Base-by-base conservation (phyloP, 1,140 invertebrate species). In the Acromyrmex echinatior region DNA sequence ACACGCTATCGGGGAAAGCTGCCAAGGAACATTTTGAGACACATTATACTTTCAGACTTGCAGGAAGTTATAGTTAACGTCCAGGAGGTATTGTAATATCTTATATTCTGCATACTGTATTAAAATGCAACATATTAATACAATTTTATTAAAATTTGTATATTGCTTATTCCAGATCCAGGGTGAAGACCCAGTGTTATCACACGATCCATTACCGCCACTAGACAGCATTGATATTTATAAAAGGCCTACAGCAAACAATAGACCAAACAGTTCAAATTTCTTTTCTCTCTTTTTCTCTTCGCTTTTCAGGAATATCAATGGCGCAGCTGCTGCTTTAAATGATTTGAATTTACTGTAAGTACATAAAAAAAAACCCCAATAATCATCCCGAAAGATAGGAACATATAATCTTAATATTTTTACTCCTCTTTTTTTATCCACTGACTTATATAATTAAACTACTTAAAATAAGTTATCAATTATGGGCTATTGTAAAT, bases 151-250 rank as follows among this genome's bases (percentile, higher is more conserved):
- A 74, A 84, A 62, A 9, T 0, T 87, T 51, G 14, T 65, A 39
- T 84, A 45, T 78, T 65, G 12, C 76, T 51, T 82, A 86, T 93
- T 94, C 1, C 91, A 97, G 97, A 96, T 96, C 60, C 92, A 93
- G 73, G 89, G 96, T 70, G 86, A 95, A 82, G 96, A 96, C 56
- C 96, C 97, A 5, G 96, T 98, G n/a, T 96, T 98, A 92, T 97
- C 96, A 62, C 97, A 98, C 92, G 98, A 98, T 95, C 98, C 98
- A 10, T 95, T 98, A 63, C 98, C 98, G 12, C 98, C 98, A 9
- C 86, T 93, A 39, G 97, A 98, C 94, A 97, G 97, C 0, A 96
- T 98, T 39, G 96, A 97, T 92, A 96, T 97, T 70, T 98, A 98
- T 93, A 92, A 90, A 63, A 86, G 77, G 82, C 74, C 89, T 71